A percentile compares a stretch with the other conserved stretches of the same genome.
Conservation (phyloP, 2,888 invertebrate genomes). For the Oscheius sp. region DNA sequence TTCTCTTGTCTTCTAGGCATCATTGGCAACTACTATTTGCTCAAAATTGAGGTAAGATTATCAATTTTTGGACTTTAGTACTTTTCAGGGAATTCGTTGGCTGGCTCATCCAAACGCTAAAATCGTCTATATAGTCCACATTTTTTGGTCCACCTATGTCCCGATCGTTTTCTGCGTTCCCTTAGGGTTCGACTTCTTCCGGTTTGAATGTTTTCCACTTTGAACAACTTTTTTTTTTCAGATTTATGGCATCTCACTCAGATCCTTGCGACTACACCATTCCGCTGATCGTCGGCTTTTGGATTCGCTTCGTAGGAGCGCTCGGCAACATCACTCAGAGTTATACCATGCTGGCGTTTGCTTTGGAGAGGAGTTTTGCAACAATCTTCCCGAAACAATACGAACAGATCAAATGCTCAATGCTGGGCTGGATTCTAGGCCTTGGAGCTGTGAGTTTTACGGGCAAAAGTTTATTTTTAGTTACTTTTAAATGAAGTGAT, state of each 20-base stretch:
- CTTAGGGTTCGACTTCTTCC: constrained; percentile 4
- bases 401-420: not conserved
- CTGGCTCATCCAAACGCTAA: constrained; percentile 13
- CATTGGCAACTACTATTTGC: not conserved
- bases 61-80: not conserved
- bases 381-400: not conserved
- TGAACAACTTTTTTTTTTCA: too few species aligned
- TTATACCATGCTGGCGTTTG: constrained; percentile 15
- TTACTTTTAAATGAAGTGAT: not conserved
- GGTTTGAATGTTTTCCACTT: not conserved
- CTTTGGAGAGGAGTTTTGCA: not conserved
- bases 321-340: constrained; percentile 12
- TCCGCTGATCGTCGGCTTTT: not conserved
- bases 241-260: not conserved
- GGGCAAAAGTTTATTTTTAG: not conserved
- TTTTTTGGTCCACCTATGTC: constrained; percentile 10
- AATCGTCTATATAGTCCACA: constrained; percentile 15
- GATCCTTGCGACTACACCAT: constrained; percentile 11
- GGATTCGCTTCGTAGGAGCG: constrained; percentile 16
- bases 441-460: constrained; percentile 16
- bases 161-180: constrained; percentile 8
- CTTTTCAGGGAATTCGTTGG: constrained; percentile 8
- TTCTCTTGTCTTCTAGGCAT: not conserved
- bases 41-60: constrained; percentile 1
- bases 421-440: constrained; percentile 1